phyloP scores from a whole-genome alignment of 2,888 invertebrate genomes.

The Allacma fusca region DNA sequence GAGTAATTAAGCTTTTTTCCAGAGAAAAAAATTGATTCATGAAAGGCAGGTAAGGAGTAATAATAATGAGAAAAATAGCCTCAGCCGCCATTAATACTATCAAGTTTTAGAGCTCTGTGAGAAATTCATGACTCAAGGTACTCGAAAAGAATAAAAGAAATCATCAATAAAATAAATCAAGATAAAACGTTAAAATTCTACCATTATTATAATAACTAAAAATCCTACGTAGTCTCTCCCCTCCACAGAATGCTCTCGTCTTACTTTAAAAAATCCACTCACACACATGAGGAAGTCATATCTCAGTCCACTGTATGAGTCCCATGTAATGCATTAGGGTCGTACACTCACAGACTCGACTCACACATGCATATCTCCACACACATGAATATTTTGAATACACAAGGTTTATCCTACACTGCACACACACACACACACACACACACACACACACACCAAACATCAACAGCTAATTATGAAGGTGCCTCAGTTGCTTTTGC shows the following conservation, averaged over 20 bases:
- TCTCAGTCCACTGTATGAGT: no score
- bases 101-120: slow-evolving; percentile 8
- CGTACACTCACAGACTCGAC: no score
- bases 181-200: slow-evolving; percentile 10
- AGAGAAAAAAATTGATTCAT: slow-evolving; percentile 25
- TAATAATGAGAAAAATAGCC: slow-evolving; percentile 33
- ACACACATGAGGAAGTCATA: no score
- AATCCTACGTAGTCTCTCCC: background rate
- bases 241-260: background rate
- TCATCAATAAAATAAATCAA: slow-evolving; percentile 44
- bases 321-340: no score
- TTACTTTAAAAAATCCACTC: no score
- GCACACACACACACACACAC: no score
- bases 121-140: slow-evolving; percentile 32
- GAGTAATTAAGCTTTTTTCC: slow-evolving; percentile 14
- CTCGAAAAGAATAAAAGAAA: background rate
- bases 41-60: background rate
- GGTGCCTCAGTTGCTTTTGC: no score
- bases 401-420: no score
- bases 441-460: no score
- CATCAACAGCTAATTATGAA: no score
- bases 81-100: slow-evolving; percentile 5
- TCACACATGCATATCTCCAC: no score
- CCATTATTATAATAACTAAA: slow-evolving; percentile 6
- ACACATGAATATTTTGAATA: no score